phyloP scores from a whole-genome alignment of 2,797 vertebrate genomes.

The Pipistrellus pygmaeus region DNA sequence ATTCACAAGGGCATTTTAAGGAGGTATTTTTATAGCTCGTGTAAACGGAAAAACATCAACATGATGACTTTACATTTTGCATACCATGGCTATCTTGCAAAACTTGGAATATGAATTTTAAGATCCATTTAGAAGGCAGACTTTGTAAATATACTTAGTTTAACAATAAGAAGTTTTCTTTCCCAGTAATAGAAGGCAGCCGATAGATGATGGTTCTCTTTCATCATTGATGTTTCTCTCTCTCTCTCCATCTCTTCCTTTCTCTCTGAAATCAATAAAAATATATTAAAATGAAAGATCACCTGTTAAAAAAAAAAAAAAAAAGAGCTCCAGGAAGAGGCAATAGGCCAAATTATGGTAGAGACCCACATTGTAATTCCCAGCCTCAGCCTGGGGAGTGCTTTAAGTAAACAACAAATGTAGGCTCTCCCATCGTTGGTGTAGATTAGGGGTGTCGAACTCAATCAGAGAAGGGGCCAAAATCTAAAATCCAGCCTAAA shows the following conservation, averaged over 20 bases:
- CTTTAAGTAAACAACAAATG: constrained; percentile 22
- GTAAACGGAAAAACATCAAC: not conserved
- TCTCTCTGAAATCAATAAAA: no score
- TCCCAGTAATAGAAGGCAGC: not conserved
- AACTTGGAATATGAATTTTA: not conserved
- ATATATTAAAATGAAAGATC: no score
- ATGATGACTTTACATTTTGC: not conserved
- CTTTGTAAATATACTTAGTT: not conserved
- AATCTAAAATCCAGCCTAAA: no score
- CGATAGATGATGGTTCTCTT: no score
- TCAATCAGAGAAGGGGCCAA: no score
- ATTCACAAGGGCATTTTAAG: not conserved
- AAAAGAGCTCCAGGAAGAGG: not conserved
- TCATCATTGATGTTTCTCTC: no score
- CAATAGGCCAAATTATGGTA: not conserved
- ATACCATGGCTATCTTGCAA: not conserved
- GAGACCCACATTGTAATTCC: not conserved
- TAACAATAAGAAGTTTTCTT: not conserved
- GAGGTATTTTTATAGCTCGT: not conserved
- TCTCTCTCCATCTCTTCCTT: no score
- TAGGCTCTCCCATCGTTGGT: not conserved
- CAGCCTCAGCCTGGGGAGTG: not conserved
- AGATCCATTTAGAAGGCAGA: not conserved
- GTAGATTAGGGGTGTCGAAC: no score
- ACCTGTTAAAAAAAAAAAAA: no score